Evolutionary conservation across 2,888 invertebrate genomes (phyloP).

Genomic region (Cheiracanthium punctorium): DNA sequence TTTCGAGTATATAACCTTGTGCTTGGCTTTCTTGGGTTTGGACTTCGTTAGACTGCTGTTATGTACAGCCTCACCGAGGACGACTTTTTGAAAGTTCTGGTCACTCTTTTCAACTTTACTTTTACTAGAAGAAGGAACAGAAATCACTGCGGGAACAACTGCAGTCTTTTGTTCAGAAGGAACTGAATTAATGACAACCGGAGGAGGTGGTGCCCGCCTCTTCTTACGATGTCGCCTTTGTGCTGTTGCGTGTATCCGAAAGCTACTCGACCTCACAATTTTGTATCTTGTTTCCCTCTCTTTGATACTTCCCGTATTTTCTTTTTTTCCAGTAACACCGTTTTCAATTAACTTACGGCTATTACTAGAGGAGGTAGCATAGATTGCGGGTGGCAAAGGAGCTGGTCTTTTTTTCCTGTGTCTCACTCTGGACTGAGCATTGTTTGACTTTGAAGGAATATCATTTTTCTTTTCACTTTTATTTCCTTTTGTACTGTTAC

Average conservation of each 20-base stretch:
- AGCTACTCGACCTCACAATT: constrained; percentile 21
- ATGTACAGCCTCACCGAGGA: neutral
- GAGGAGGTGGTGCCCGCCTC: constrained; percentile 41
- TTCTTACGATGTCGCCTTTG: constrained; percentile 27
- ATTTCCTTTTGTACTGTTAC: neutral
- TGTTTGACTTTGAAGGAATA: neutral
- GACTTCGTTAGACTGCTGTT: neutral
- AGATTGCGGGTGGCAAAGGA: constrained; percentile 38
- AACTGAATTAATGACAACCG: neutral
- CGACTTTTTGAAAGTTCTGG: neutral
- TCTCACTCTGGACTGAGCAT: neutral
- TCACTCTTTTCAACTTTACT: neutral
- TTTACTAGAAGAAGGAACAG: neutral
- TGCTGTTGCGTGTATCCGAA: constrained; percentile 6
- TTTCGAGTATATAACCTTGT: neutral
- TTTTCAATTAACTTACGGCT: neutral
- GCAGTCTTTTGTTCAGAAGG: neutral
- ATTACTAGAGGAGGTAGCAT: neutral
- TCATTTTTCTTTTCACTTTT: neutral
- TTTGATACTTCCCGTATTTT: neutral
- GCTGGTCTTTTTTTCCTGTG: constrained; percentile 57
- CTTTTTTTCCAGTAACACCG: neutral
- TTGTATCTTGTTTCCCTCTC: constrained; percentile 8
- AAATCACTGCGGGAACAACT: neutral
- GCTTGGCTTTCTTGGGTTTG: neutral